Base-by-base conservation (phyloP, 2,113 vertebrate genomes). In the Apodemus speciosus region DNA sequence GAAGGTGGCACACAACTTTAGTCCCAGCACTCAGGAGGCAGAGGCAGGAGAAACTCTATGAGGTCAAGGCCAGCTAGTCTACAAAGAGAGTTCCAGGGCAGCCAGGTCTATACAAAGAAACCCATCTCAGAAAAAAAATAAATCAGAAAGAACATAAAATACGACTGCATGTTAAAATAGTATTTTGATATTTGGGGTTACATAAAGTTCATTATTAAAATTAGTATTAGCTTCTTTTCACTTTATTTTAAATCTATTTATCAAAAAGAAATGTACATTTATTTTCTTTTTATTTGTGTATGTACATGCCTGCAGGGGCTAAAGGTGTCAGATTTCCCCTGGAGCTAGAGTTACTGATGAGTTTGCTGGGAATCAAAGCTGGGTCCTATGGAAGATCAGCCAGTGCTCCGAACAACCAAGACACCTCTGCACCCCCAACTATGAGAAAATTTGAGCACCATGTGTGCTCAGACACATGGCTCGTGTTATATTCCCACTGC, bases 121-220 rank as follows among this genome's bases (percentile, higher is more conserved):
- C 30, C 13, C 11, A 6, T 66, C 64, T 35, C 30, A 66, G 30
- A 66, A 66, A 66, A 58, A 66, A 66, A 66, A 66, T 35, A 66
- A 38, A 81, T 38, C 35, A 32, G 14, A 40, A 64, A 32, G 16
- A 43, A 62, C 16, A 66, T 68, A 68, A 85, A 85, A 66, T 49
- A 85, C n/a, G 32, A 88, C 64, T 76, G 62, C 38, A 85, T 81
- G 35, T n/a, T 85, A 21, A 76, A 95, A 91, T 85, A 71, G 30
- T 68, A 84, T 89, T 93, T 92, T 88, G 16, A 86, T 68, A 89
- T 81, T 43, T 38, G 60, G 27, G 2, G 18, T 53, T 92, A 92
- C 4, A 90, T 38, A 92, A 93, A 90, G 60, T 64, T 53, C 6
- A 62, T 76, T 76, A 80, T 85, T 88, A 91, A 92, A 89, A 85